Base-by-base conservation (phyloP, 2,113 vertebrate genomes). In the Kryptolebias marmoratus region DNA sequence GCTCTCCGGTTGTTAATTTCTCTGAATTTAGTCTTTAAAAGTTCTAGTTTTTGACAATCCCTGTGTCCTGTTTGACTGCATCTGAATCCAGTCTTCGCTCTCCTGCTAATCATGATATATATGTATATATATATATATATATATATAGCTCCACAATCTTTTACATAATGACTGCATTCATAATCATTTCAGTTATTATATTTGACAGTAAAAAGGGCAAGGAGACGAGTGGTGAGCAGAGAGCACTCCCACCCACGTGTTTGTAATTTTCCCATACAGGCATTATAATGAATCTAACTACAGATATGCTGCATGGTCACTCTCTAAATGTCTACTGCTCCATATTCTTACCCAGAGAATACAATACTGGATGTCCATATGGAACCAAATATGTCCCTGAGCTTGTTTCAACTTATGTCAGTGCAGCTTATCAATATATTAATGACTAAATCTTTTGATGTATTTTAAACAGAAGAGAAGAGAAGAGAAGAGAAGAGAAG, bases 251-350 rank as follows among this genome's bases (percentile, higher is more conserved):
- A 47, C 58, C 56, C 75, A 64, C 71, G 58, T 42, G 59, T 39
- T 71, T 68, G 30, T 11, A 22, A 68, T 73, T 44, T 72, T 64
- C 27, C 48, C 18, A 52, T 53, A 27, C 50, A 52, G 54, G 7
- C 16, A 27, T 18, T 10, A 45, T 69, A 80, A 81, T 77, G 67
- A 84, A 71, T 82, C 42, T 65, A 53, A 69, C 32, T 60, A 56
- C 52, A 62, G 49, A 44, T 62, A 42, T 65, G 50, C 8, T 12
- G n/a, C 27, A 48, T 68, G 50, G 69, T 80, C 60, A 52, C 39
- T 65, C 60, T 54, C 59, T 73, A 6, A 64, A 65, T 64, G 39
- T 59, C 28, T 44, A 68, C 68, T 73, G 73, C 44, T 81, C 75
- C 76, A 50, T 50, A 66, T 48, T 8, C n/a, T 59, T 61, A 52